A percentile compares a stretch with the other conserved stretches of the same genome.
phyloP scores from a whole-genome alignment of 2,888 invertebrate genomes.

The Drosophila testacea region DNA sequence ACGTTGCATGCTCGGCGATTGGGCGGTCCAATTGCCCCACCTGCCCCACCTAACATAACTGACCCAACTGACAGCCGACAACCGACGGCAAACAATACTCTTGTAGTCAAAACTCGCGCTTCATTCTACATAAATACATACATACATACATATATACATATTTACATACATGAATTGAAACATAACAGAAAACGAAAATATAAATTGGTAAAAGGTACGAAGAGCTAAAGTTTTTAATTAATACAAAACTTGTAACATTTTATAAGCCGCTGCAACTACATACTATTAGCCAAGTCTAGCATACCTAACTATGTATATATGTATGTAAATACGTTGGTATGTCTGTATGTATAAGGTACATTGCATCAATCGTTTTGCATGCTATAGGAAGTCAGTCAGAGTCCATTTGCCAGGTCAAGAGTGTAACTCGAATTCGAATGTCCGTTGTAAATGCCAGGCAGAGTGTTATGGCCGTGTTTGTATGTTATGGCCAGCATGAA shows the following conservation, averaged over 20 bases:
- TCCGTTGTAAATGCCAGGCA: slow-evolving; percentile 23
- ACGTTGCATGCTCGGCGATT: slow-evolving; percentile 70
- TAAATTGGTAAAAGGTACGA: slow-evolving; percentile 58
- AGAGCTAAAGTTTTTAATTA: slow-evolving; percentile 82
- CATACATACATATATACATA: slow-evolving; percentile 3
- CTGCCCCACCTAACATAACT: slow-evolving; percentile 8
- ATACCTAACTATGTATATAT: background rate
- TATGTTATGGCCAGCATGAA: slow-evolving; percentile 18
- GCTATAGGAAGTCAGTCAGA: background rate
- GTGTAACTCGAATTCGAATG: slow-evolving; percentile 32
- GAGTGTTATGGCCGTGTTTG: slow-evolving; percentile 28
- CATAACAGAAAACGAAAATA: slow-evolving; percentile 46
- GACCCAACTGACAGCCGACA: slow-evolving; percentile 3
- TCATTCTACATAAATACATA: slow-evolving; percentile 22
- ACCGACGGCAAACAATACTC: slow-evolving; percentile 64
- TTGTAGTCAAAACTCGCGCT: slow-evolving; percentile 48
- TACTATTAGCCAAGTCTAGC: slow-evolving; percentile 49
- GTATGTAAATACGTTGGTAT: background rate
- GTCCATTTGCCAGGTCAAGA: slow-evolving; percentile 26
- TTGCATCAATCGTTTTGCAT: slow-evolving; percentile 30
- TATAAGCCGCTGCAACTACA: slow-evolving; percentile 74
- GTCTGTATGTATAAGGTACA: background rate
- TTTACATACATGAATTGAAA: slow-evolving; percentile 52
- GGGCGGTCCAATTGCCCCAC: slow-evolving; percentile 53
- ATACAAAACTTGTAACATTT: slow-evolving; percentile 83